These are phyloP conservation scores for Marcusenius ussheri DNA, from an alignment of 2,113 vertebrate genomes.

Conservation along the genomic window DNA sequence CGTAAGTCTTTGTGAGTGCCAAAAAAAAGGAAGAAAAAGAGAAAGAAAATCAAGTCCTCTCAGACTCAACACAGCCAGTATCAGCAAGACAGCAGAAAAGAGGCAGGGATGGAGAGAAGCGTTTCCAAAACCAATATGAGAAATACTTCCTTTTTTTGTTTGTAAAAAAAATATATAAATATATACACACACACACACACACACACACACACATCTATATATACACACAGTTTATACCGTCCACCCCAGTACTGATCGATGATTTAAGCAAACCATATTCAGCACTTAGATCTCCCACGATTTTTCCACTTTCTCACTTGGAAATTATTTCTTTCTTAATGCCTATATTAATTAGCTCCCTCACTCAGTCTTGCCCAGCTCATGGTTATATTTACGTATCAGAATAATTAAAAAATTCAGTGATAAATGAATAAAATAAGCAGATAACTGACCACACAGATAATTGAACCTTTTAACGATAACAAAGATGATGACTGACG, in stretches of 20 bases:
- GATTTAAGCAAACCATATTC: neutral
- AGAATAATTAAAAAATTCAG: no score
- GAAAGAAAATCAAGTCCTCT: neutral
- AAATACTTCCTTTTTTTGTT: neutral
- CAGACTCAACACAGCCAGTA: neutral
- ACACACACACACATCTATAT: no score
- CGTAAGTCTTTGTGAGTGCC: neutral
- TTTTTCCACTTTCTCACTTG: neutral
- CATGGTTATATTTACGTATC: neutral
- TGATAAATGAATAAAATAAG: neutral
- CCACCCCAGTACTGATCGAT: neutral
- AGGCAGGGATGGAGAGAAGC: neutral
- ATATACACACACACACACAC: no score
- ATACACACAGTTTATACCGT: neutral
- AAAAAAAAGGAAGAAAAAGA: neutral
- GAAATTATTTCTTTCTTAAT: neutral
- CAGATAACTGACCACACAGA: neutral
- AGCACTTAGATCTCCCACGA: neutral
- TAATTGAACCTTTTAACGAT: neutral
- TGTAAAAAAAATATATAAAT: neutral
- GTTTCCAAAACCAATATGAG: neutral
- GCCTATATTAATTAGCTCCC: neutral
- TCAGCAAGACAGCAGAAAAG: neutral
- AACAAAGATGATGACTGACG: neutral
- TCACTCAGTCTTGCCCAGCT: no score